Conservation (phyloP, 2,113 vertebrate species). For the Rhea pennata region DNA sequence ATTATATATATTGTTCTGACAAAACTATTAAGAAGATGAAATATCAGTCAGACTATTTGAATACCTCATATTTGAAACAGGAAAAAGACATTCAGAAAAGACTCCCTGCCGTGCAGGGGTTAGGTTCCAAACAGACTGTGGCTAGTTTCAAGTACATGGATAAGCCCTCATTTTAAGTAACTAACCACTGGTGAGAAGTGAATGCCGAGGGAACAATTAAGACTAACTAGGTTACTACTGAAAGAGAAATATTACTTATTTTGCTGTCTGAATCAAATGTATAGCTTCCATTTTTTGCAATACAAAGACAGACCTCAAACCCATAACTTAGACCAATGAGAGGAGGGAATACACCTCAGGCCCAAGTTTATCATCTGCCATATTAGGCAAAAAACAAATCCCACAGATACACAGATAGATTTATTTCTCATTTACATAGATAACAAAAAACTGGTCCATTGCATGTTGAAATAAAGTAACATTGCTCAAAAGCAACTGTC, state of each 20-base stretch:
- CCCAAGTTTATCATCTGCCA: not conserved
- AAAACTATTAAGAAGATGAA: constrained; percentile 46
- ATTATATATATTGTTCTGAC: constrained; percentile 43
- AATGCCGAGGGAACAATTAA: not conserved
- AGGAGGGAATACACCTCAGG: not conserved
- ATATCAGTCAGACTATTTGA: constrained; percentile 6
- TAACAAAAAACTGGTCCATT: not conserved
- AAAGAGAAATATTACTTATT: not conserved
- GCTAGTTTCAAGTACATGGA: not conserved
- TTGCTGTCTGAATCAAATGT: constrained; percentile 2
- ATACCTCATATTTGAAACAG: not conserved
- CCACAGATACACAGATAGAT: not conserved
- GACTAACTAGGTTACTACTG: not conserved
- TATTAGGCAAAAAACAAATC: not conserved
- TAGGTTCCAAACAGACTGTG: not conserved
- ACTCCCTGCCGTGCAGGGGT: not conserved
- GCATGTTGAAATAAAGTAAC: not conserved
- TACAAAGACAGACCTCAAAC: not conserved
- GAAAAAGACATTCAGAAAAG: constrained; percentile 36
- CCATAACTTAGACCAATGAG: not conserved
- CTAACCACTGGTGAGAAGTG: not conserved
- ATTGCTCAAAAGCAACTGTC: not conserved
- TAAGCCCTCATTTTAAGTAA: constrained; percentile 41
- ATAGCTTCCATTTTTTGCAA: not conserved
- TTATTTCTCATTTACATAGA: not conserved